Percentiles rank a stretch among this genome's conserved stretches.
These are phyloP conservation scores for Drosophila kokeensis DNA, from an alignment of 2,888 invertebrate species.

Conservation along the genomic window DNA sequence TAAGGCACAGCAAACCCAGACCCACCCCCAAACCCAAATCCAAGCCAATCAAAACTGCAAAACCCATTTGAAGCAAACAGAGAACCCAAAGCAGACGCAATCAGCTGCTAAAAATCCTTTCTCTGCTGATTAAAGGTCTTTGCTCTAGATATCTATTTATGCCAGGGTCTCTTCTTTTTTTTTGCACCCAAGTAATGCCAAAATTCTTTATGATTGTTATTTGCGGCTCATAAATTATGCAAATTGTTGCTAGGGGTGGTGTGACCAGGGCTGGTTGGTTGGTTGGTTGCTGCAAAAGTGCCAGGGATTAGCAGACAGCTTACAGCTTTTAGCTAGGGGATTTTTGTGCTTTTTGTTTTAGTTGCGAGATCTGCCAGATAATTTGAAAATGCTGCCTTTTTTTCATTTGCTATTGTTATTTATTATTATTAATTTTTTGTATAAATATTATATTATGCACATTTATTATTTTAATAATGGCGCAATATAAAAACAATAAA, in stretches of 20 bases:
- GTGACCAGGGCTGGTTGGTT: slow-evolving; percentile 6
- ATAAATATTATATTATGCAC: slow-evolving; percentile 27
- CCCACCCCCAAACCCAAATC: background rate
- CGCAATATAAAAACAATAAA: background rate
- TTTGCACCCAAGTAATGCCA: slow-evolving; percentile 4
- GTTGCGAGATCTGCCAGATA: background rate
- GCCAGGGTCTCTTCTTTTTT: background rate
- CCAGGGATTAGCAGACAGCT: slow-evolving; percentile 27
- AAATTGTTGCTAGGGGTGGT: slow-evolving; percentile 34
- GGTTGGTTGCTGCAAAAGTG: slow-evolving; percentile 1
- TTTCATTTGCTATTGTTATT: slow-evolving; percentile 31
- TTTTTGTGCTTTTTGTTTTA: slow-evolving; percentile 3
- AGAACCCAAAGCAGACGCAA: slow-evolving; percentile 13
- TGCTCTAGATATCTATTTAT: background rate
- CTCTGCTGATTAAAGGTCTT: slow-evolving; percentile 19
- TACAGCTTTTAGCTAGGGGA: slow-evolving; percentile 4
- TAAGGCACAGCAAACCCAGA: background rate
- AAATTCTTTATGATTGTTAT: slow-evolving; percentile 23
- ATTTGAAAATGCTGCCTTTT: slow-evolving; percentile 18
- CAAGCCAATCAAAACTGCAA: slow-evolving; percentile 7
- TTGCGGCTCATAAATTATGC: slow-evolving; percentile 53
- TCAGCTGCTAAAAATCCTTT: slow-evolving; percentile 15
- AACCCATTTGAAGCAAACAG: slow-evolving; percentile 12
- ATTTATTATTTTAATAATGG: slow-evolving; percentile 34
- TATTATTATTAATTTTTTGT: slow-evolving; percentile 5